Evolutionary conservation across 2,113 vertebrate species (phyloP).

Genomic region (Limanda limanda): DNA sequence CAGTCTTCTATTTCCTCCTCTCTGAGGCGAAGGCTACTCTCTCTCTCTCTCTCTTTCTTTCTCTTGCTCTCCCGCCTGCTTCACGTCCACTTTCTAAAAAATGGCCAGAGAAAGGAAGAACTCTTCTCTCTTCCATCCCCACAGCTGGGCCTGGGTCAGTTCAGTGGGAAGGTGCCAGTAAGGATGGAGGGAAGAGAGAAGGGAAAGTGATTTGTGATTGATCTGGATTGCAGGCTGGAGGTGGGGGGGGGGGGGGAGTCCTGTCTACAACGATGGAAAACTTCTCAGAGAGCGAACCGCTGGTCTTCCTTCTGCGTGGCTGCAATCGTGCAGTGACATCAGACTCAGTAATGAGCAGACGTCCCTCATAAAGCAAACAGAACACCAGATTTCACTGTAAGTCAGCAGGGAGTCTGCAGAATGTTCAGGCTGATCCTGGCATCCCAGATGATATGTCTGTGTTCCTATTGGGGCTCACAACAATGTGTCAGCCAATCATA

Average conservation of each 20-base stretch:
- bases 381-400: background rate
- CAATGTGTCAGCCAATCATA: background rate
- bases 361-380: slow-evolving; percentile 13
- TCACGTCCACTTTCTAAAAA: slow-evolving; percentile 25
- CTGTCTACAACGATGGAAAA: slow-evolving; percentile 18
- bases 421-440: slow-evolving; percentile 1
- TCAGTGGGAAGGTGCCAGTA: background rate
- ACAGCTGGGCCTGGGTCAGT: background rate
- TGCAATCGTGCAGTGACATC: slow-evolving; percentile 39
- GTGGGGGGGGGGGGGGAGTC: slow-evolving; percentile 9
- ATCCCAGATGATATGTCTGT: background rate
- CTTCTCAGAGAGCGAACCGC: slow-evolving; percentile 20
- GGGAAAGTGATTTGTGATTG: slow-evolving; percentile 1
- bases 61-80: background rate
- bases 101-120: background rate
- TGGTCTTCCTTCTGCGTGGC: slow-evolving; percentile 1
- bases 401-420: background rate
- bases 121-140: background rate
- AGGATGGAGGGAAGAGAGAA: background rate
- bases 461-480: background rate
- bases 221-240: slow-evolving; percentile 7
- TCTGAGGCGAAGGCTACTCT: background rate
- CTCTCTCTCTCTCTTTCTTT: background rate
- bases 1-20: slow-evolving; percentile 57
- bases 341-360: slow-evolving; percentile 42